phyloP scores from a whole-genome alignment of 1,140 invertebrate genomes.

The Heliconius hermathena region DNA sequence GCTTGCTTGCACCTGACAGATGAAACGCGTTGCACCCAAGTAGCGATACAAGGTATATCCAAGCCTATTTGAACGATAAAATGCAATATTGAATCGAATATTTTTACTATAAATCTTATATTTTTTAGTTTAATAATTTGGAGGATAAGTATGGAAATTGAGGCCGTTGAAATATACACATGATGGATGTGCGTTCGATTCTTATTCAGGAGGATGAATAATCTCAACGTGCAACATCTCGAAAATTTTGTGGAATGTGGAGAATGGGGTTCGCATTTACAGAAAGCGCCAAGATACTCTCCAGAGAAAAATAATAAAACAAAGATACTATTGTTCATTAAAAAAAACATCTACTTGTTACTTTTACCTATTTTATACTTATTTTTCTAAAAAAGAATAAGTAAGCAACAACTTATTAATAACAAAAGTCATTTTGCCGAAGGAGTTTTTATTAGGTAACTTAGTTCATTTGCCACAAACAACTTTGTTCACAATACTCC shows the following conservation, averaged over 20 bases:
- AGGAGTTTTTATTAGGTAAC: constrained; percentile 43
- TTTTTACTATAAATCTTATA: background rate
- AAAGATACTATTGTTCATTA: background rate
- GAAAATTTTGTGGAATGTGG: no score
- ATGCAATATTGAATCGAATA: background rate
- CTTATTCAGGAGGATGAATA: no score
- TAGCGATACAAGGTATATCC: constrained; percentile 3
- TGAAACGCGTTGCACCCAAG: background rate
- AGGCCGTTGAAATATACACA: background rate
- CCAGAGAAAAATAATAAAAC: background rate
- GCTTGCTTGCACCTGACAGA: constrained; percentile 1
- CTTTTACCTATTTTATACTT: background rate
- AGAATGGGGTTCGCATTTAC: no score
- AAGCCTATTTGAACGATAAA: constrained; percentile 5
- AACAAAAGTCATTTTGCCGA: constrained; percentile 24
- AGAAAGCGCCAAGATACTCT: no score
- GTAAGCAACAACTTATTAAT: constrained; percentile 11
- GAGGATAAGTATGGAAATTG: background rate
- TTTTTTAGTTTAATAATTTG: background rate
- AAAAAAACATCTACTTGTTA: background rate
- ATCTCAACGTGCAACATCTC: no score
- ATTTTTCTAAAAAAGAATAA: constrained; percentile 12
- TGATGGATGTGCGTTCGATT: background rate
- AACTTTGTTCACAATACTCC: constrained; percentile 20
- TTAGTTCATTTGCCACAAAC: constrained; percentile 33